A percentile compares a stretch with the other conserved stretches of the same genome.
Conservation (phyloP, 2,797 vertebrate species). For the Melanotaenia trifasciata region DNA sequence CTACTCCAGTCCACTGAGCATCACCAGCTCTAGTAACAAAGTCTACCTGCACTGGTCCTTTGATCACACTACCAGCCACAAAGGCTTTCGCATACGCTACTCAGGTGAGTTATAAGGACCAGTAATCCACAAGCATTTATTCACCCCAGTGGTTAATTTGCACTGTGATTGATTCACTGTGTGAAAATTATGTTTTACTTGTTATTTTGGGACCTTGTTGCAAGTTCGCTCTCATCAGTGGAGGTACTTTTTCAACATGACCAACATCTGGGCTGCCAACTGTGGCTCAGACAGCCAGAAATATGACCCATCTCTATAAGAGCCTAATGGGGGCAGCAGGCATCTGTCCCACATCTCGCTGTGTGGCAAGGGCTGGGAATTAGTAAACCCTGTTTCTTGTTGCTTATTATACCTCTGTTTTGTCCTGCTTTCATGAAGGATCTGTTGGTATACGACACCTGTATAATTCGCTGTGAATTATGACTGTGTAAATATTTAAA, state of each 20-base stretch:
- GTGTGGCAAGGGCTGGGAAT: slow-evolving; percentile 44
- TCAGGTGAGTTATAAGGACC: slow-evolving; percentile 83
- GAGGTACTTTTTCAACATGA: slow-evolving; percentile 29
- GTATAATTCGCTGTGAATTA: slow-evolving; percentile 76
- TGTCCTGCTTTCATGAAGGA: slow-evolving; percentile 50
- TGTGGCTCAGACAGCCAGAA: slow-evolving; percentile 46
- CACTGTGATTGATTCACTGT: neutral
- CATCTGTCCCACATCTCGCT: slow-evolving; percentile 48
- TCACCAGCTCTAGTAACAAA: slow-evolving; percentile 92
- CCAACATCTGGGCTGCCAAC: slow-evolving; percentile 42
- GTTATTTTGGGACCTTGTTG: slow-evolving; percentile 14
- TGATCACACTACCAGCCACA: slow-evolving; percentile 94
- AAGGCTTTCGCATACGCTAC: slow-evolving; percentile 97
- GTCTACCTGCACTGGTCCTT: slow-evolving; percentile 98
- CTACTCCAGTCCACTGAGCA: slow-evolving; percentile 92
- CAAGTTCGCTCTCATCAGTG: slow-evolving; percentile 16
- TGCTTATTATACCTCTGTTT: slow-evolving; percentile 56
- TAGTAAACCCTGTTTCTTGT: slow-evolving; percentile 36
- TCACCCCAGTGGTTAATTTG: neutral
- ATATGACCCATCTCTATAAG: slow-evolving; percentile 69
- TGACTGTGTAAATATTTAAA: slow-evolving; percentile 84
- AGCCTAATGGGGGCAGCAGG: slow-evolving; percentile 52
- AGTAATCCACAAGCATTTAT: neutral
- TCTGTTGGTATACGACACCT: slow-evolving; percentile 67
- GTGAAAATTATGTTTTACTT: slow-evolving; percentile 17